Base-by-base conservation (phyloP, 1,140 invertebrate genomes). In the Penaeus vannamei region DNA sequence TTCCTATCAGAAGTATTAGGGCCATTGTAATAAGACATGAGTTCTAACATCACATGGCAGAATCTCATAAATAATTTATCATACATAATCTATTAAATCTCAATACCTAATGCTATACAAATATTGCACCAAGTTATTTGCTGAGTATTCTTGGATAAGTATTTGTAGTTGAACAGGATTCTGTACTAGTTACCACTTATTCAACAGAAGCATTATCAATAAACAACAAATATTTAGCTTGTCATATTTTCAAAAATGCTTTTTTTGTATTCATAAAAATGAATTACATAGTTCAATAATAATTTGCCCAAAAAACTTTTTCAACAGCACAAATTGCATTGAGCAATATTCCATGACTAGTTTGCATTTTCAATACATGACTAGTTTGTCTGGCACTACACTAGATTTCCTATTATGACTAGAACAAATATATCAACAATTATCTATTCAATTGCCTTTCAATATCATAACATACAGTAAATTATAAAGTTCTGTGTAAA, bases 31-130 rank as follows among this genome's bases (percentile, higher is more conserved):
- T 60, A 59, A 29, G 46, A 46, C 79, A 81, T 81, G 46, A 42
- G 53, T 53, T 81, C 79, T 81, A n/a, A 81, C 79, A 36, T 22
- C 60, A 81, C 46, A 59, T 60, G 79, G 79, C 22, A 81, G 79
- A 81, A 81, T 81, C 79, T 81, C 79, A n/a, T 20, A 53, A 53
- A 12, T 60, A 81, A 81, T 84, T 84, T 36, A 64, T 66, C 62
- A 66, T 84, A 84, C 61, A 84, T 84, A 64, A 84, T 46, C 61
- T 64, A 66, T 69, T 36, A 66, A 84, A 84, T 84, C 83, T 84
- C 64, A 84, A 84, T 69, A 84, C 64, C 62, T 84, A 84, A 84
- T 84, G 29, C 83, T 84, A 84, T 84, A 84, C 83, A 84, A 84
- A 84, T 84, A 84, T 84, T 84, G 83, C 83, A 84, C 83, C 62